Conservation (phyloP, 2,888 invertebrate species). For the Thera obeliscata region DNA sequence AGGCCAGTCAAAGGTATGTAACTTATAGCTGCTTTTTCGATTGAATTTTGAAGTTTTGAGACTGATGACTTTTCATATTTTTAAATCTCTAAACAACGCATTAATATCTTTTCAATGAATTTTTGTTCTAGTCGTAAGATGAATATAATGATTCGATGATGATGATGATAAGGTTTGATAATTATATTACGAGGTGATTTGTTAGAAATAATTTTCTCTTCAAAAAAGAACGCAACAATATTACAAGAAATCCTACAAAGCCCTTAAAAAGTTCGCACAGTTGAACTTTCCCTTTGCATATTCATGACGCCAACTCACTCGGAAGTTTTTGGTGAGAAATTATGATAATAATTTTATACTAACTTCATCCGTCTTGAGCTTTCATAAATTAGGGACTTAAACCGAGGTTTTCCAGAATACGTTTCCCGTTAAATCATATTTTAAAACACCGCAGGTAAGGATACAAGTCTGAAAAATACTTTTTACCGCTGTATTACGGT, state of each 20-base stretch:
- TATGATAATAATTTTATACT: slow-evolving; percentile 80
- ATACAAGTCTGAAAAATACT: neutral
- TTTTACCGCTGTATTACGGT: neutral
- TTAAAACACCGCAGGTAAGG: neutral
- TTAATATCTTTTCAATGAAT: no score
- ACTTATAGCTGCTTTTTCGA: no score
- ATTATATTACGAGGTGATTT: neutral
- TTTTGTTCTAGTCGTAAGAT: no score
- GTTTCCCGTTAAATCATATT: neutral
- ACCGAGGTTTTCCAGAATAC: neutral
- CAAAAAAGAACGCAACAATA: slow-evolving; percentile 70
- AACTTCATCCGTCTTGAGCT: slow-evolving; percentile 76
- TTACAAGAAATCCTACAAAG: slow-evolving; percentile 72
- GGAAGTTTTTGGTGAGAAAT: slow-evolving; percentile 82
- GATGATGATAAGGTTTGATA: no score
- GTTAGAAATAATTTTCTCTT: slow-evolving; percentile 26
- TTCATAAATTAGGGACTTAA: slow-evolving; percentile 63
- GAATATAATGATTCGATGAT: no score
- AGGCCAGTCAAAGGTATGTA: no score
- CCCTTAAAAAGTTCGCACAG: slow-evolving; percentile 75
- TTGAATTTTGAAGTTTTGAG: no score
- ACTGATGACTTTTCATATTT: no score
- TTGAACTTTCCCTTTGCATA: slow-evolving; percentile 79
- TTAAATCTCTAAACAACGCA: no score
- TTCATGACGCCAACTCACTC: slow-evolving; percentile 77